Conservation (phyloP, 1,140 invertebrate species). For the Cydia splendana region DNA sequence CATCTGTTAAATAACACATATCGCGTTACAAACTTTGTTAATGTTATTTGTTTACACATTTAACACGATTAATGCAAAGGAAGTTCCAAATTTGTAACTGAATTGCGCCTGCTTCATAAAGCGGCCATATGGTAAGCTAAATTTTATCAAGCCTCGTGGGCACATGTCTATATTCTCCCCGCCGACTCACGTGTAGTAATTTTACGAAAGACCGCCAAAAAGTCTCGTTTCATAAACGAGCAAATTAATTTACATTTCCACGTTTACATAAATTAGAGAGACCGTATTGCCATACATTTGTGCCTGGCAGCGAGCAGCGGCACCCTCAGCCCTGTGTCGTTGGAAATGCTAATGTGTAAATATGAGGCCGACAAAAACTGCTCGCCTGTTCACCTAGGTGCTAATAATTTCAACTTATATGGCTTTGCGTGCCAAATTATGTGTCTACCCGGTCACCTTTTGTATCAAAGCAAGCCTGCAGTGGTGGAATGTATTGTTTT, state of each 20-base stretch:
- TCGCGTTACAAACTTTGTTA: conserved; percentile 6
- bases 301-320: conserved; percentile 34
- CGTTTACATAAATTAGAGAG: conserved; percentile 61
- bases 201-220: conserved; percentile 48
- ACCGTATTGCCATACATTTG: conserved; percentile 48
- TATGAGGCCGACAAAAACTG: conserved; percentile 55
- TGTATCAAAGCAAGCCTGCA: conserved; percentile 30
- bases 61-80: conserved; percentile 6
- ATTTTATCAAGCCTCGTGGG: not conserved
- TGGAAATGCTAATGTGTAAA: conserved; percentile 59
- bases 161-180: conserved; percentile 33
- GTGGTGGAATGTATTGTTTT: conserved; percentile 24
- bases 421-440: conserved; percentile 37
- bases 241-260: conserved; percentile 65
- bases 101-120: conserved; percentile 23
- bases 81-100: conserved; percentile 15
- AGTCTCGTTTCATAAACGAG: conserved; percentile 55
- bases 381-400: conserved; percentile 47
- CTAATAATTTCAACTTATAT: conserved; percentile 56
- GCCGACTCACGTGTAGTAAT: conserved; percentile 39
- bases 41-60: conserved; percentile 24
- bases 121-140: conserved; percentile 22
- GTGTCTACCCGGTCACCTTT: conserved; percentile 29
- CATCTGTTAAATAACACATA: not conserved
- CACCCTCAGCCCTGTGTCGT: conserved; percentile 40